These are phyloP conservation scores for Agapostemon virescens DNA, from an alignment of 2,888 invertebrate species.

Conservation along the genomic window DNA sequence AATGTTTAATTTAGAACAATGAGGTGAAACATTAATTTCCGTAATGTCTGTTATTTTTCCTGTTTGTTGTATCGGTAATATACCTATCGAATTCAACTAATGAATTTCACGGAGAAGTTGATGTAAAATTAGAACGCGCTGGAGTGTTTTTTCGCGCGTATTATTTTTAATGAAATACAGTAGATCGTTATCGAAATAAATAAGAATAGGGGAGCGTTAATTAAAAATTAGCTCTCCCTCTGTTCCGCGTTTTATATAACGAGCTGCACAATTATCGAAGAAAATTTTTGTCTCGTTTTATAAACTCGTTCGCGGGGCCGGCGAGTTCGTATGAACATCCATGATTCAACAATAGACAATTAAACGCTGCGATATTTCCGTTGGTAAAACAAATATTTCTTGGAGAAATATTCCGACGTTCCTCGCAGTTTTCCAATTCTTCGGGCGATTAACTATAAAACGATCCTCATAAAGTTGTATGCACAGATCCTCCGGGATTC, in stretches of 20 bases:
- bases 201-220: background rate
- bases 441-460: slow-evolving; percentile 18
- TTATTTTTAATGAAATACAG: too few species aligned
- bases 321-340: background rate
- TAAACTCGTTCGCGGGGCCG: background rate
- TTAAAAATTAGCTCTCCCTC: background rate
- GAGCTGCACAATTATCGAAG: background rate
- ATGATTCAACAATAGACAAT: background rate
- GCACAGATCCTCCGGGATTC: slow-evolving; percentile 16
- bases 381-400: background rate
- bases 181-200: background rate
- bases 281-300: background rate
- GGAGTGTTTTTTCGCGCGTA: too few species aligned
- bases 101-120: too few species aligned
- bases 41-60: too few species aligned
- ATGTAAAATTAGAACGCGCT: too few species aligned
- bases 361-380: background rate
- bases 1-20: too few species aligned
- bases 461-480: background rate
- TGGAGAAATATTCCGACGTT: background rate
- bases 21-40: too few species aligned
- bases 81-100: too few species aligned
- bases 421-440: background rate
- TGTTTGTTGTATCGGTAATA: too few species aligned
- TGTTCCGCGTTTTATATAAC: background rate